A percentile compares a stretch with the other conserved stretches of the same genome.
These are phyloP conservation scores for Cossypha caffra DNA, from an alignment of 2,797 vertebrate genomes.

Conservation along the genomic window DNA sequence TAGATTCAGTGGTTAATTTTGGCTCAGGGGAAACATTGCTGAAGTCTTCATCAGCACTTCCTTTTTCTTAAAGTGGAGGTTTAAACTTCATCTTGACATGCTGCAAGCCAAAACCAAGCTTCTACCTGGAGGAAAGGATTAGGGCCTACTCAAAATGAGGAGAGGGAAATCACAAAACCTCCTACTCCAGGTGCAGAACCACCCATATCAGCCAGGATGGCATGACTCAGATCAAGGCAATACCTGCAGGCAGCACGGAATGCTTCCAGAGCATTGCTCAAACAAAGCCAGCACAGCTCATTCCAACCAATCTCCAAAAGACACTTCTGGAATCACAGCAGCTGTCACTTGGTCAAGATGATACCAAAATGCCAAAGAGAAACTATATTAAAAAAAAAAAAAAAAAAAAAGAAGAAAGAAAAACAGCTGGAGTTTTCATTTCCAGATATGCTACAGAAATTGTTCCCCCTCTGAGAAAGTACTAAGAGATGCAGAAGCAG, in stretches of 20 bases:
- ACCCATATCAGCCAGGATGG: background rate
- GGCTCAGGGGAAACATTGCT: background rate
- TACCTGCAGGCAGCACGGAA: fast-evolving
- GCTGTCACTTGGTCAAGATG: background rate
- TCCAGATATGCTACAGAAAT: background rate
- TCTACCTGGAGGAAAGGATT: background rate
- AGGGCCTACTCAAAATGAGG: background rate
- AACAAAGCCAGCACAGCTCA: fast-evolving
- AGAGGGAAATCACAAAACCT: background rate
- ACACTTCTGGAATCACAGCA: background rate
- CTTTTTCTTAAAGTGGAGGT: background rate
- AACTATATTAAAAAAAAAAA: background rate
- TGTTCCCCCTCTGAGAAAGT: background rate
- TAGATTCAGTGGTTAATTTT: background rate
- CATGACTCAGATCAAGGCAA: background rate
- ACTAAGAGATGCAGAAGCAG: background rate
- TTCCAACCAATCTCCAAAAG: background rate
- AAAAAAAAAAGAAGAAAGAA: too few species aligned
- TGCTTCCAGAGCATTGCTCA: background rate
- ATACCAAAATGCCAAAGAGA: background rate
- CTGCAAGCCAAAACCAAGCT: background rate
- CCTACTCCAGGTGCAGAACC: background rate
- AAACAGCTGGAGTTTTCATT: background rate
- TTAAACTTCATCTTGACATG: background rate
- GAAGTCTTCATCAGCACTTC: background rate